phyloP scores from a whole-genome alignment of 2,797 vertebrate species.

The Cyprinella venusta region DNA sequence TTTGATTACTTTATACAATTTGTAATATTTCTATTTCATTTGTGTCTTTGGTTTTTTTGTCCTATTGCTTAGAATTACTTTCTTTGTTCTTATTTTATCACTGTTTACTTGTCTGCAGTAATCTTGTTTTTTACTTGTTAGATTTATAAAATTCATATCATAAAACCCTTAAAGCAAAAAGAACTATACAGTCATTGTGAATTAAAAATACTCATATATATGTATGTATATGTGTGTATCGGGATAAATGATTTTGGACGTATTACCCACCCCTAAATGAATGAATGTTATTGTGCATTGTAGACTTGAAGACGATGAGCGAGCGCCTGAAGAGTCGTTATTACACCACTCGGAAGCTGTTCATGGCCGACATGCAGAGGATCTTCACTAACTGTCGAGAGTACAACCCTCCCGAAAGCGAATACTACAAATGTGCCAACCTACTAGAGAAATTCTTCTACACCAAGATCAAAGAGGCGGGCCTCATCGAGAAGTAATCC shows the following conservation, averaged over 20 bases:
- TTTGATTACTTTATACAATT: not conserved
- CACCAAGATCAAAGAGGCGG: conserved; percentile 98
- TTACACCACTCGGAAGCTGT: conserved; percentile 96
- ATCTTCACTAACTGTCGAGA: conserved; percentile 99
- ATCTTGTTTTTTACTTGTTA: not conserved
- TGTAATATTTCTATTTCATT: not conserved
- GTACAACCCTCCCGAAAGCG: conserved; percentile 97
- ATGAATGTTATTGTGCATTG: not conserved
- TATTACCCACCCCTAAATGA: not conserved
- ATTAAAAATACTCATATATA: not conserved
- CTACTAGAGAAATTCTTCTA: conserved; percentile 99
- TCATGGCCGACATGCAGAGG: conserved; percentile 99
- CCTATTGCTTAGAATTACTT: not conserved
- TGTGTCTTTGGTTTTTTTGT: not conserved
- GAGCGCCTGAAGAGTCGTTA: conserved; percentile 98
- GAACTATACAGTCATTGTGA: not conserved
- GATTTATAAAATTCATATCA: not conserved
- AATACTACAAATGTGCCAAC: conserved; percentile 99
- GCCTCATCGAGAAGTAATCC: conserved; percentile 92
- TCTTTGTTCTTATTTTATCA: not conserved
- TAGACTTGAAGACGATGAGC: conserved; percentile 99
- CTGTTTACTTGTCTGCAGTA: not conserved
- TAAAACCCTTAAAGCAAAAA: not conserved
- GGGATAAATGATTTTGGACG: not conserved
- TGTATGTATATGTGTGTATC: too few relatives aligned